These are phyloP conservation scores for Eudorcas thomsonii DNA, from an alignment of 2,113 vertebrate species.

Conservation along the genomic window DNA sequence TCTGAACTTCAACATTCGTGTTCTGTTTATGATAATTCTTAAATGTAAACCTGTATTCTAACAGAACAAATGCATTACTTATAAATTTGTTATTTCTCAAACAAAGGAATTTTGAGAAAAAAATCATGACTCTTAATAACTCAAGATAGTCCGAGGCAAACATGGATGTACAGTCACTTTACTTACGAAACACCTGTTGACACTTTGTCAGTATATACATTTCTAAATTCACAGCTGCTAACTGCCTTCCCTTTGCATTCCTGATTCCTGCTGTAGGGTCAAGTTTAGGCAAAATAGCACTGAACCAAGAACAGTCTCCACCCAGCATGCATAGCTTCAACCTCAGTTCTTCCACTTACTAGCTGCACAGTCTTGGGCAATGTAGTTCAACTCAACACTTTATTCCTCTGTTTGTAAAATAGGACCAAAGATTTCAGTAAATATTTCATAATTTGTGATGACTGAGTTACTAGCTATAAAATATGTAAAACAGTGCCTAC, in stretches of 20 bases:
- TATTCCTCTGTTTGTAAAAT: neutral
- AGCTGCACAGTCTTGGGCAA: neutral
- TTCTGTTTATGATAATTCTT: neutral
- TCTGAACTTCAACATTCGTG: neutral
- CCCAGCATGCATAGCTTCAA: neutral
- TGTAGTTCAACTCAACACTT: neutral
- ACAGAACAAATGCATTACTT: neutral
- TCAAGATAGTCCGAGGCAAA: neutral
- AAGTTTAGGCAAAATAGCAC: neutral
- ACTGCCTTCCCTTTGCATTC: neutral
- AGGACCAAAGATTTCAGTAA: neutral
- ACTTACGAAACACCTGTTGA: neutral
- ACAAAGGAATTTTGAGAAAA: neutral
- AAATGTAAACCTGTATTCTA: neutral
- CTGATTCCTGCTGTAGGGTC: neutral
- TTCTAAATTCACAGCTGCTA: neutral
- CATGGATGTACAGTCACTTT: neutral
- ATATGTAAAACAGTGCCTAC: neutral
- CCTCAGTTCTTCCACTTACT: neutral
- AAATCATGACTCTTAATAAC: neutral
- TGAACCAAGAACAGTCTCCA: neutral
- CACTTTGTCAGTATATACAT: neutral
- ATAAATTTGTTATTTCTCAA: neutral
- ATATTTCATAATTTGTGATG: neutral
- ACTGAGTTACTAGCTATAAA: neutral